Conservation (phyloP, 2,113 vertebrate genomes). For the Phrynosoma blainvillii region DNA sequence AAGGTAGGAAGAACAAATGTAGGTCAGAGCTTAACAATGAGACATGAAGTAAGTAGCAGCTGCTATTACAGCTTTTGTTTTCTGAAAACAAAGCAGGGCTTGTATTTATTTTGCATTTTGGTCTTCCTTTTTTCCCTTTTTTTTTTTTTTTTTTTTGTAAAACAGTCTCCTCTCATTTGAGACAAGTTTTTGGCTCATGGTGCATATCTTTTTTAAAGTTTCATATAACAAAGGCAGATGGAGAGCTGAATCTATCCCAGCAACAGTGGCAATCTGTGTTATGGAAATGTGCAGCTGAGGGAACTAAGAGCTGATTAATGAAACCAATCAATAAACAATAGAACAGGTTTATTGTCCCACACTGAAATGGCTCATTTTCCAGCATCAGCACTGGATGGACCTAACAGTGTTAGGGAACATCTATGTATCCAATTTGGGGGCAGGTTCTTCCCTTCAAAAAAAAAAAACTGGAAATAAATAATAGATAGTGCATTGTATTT, state of each 20-base stretch:
- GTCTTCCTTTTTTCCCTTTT: neutral
- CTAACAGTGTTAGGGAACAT: neutral
- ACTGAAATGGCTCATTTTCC: conserved; percentile 9
- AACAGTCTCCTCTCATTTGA: conserved; percentile 50
- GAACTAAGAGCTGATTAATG: conserved; percentile 48
- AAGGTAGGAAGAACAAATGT: conserved; percentile 55
- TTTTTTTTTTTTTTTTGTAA: neutral
- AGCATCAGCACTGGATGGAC: conserved; percentile 25
- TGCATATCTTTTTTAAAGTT: conserved; percentile 33
- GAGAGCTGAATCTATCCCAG: neutral
- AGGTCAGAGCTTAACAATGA: conserved; percentile 62
- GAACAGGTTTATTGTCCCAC: conserved; percentile 9
- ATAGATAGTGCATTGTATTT: conserved; percentile 60
- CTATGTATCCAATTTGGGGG: conserved; percentile 8
- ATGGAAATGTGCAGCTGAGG: conserved; percentile 34
- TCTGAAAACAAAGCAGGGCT: conserved; percentile 44
- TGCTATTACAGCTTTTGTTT: conserved; percentile 54
- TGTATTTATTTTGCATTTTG: neutral
- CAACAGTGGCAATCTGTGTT: neutral
- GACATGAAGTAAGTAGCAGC: conserved; percentile 61
- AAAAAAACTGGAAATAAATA: conserved; percentile 52
- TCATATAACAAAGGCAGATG: conserved; percentile 42
- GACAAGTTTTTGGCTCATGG: conserved; percentile 34
- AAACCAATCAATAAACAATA: conserved; percentile 48
- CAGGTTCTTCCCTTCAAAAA: conserved; percentile 34